A percentile compares a stretch with the other conserved stretches of the same genome.
Evolutionary conservation across 2,888 invertebrate species (phyloP).

Genomic region (Elysia crispata): DNA sequence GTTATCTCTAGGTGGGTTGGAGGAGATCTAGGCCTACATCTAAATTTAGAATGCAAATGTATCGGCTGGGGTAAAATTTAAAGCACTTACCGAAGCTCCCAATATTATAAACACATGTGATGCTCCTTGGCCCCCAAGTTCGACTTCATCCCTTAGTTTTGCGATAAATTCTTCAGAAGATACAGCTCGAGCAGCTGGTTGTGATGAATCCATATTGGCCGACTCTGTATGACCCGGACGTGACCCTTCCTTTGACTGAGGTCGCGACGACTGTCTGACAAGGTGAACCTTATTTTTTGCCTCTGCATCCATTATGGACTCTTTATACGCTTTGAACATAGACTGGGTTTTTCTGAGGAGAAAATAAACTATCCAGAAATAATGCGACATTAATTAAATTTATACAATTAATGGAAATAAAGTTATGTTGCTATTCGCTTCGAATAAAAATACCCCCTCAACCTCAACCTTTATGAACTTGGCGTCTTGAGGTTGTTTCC

Average conservation of each 20-base stretch:
- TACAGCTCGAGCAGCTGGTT: conserved; percentile 14
- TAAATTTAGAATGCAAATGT: no score
- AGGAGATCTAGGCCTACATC: no score
- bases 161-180: conserved; percentile 46
- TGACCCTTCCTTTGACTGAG: conserved; percentile 27
- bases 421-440: no score
- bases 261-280: not conserved
- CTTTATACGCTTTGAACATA: not conserved
- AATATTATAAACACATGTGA: conserved; percentile 70
- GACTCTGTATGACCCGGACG: conserved; percentile 47
- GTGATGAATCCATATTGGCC: conserved; percentile 17
- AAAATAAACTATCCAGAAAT: not conserved
- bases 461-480: no score
- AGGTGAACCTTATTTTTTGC: no score
- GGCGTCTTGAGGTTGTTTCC: no score
- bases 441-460: no score
- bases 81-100: conserved; percentile 72
- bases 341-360: not conserved
- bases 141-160: conserved; percentile 53
- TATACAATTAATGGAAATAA: no score
- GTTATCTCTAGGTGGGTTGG: no score
- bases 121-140: conserved; percentile 61
- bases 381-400: no score
- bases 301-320: no score
- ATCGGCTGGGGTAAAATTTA: not conserved